Conservation (phyloP, 2,888 invertebrate genomes). For the Ditula angustiorana region DNA sequence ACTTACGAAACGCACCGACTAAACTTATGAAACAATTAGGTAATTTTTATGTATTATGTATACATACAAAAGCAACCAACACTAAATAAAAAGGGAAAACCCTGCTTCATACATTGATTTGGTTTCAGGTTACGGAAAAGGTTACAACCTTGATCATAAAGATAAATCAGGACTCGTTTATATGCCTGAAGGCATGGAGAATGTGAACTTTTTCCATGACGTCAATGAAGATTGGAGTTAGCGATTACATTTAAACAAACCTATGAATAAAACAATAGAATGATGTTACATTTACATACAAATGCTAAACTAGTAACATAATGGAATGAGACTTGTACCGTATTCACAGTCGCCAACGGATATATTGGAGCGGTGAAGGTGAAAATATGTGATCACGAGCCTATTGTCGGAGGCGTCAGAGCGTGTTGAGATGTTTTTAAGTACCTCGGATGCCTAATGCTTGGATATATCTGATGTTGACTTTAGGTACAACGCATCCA, state of each 20-base stretch:
- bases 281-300: neutral
- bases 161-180: slow-evolving; percentile 85
- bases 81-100: neutral
- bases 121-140: slow-evolving; percentile 86
- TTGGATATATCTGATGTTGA: too few relatives aligned
- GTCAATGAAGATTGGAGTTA: slow-evolving; percentile 44
- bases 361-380: too few relatives aligned
- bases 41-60: slow-evolving; percentile 48
- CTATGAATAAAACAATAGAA: slow-evolving; percentile 40
- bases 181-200: slow-evolving; percentile 89
- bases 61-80: too few relatives aligned
- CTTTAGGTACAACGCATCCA: too few relatives aligned
- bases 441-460: too few relatives aligned
- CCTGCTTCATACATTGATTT: neutral
- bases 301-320: too few relatives aligned
- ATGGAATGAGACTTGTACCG: too few relatives aligned
- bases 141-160: slow-evolving; percentile 85
- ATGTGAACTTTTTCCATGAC: slow-evolving; percentile 84
- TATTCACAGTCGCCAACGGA: too few relatives aligned
- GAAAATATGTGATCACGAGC: too few relatives aligned
- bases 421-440: too few relatives aligned
- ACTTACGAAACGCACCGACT: slow-evolving; percentile 92
- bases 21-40: slow-evolving; percentile 91
- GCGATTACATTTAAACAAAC: slow-evolving; percentile 21
- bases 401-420: too few relatives aligned